Percentiles rank a stretch among this genome's conserved stretches.
phyloP scores from a whole-genome alignment of 2,888 invertebrate genomes.

The Acanthacorydalis orientalis region DNA sequence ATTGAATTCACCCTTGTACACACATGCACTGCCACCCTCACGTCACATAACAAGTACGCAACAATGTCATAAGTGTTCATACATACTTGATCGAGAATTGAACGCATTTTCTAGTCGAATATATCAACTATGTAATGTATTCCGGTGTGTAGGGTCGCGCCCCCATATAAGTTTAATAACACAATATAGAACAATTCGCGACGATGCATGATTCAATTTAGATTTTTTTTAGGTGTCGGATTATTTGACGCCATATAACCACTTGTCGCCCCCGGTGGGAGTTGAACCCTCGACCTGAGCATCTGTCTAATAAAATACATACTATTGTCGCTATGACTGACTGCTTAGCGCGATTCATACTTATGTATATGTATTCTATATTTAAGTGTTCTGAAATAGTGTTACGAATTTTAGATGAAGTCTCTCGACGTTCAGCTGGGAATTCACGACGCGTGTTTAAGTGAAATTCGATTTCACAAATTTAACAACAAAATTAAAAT shows the following conservation, averaged over 20 bases:
- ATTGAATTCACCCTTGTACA: neutral
- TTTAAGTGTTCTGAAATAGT: no score
- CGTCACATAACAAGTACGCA: neutral
- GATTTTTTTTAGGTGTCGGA: conserved; percentile 35
- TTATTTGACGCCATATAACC: conserved; percentile 26
- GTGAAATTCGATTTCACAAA: no score
- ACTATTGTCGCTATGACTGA: no score
- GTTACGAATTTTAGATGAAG: no score
- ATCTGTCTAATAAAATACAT: no score
- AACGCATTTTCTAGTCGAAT: conserved; percentile 22
- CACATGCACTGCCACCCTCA: neutral
- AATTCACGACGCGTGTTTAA: no score
- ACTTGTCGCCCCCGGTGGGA: conserved; percentile 12
- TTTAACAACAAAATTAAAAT: no score
- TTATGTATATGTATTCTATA: no score
- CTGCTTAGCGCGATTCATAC: no score
- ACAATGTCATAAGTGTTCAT: conserved; percentile 26
- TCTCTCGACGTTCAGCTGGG: no score
- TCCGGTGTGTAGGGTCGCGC: conserved; percentile 23
- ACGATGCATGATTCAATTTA: conserved; percentile 47
- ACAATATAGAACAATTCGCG: conserved; percentile 51
- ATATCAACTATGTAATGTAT: no score
- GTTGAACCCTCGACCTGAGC: conserved; percentile 4
- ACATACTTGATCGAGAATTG: conserved; percentile 27
- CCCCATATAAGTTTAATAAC: conserved; percentile 39